Base-by-base conservation (phyloP, 2,888 invertebrate genomes). In the Hedychridium roseum region DNA sequence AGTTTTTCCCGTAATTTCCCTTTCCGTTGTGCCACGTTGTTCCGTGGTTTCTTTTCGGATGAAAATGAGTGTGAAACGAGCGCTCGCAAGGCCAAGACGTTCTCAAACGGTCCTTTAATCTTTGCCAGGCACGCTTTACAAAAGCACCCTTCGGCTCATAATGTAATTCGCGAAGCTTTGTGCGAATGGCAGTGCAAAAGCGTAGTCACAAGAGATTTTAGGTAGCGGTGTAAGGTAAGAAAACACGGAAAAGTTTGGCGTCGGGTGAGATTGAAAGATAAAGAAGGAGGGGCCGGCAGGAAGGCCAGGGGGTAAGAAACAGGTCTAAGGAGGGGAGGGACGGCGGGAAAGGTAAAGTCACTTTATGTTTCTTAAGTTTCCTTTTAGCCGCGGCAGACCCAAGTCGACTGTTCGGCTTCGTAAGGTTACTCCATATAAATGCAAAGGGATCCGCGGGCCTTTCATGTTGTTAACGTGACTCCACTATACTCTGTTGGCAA, bases 301-400 rank as follows among this genome's bases (percentile, higher is more conserved):
- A 34, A 44, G 44, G 40, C 37, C 40, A 40, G 40, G 46, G 30
- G 23, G 52, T 50, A 37, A 41, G 50, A 57, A 49, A 39, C 44
- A 41, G 50, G 50, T 27, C 44, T 41, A 50, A 45, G 54, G 49
- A 52, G 57, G 57, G 35, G 59, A 52, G 48, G 52, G 50, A 57
- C 23, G 53, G 54, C 26, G 36, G 27, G 39, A 57, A 54, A 61
- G 57, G 55, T 57, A 56, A 66, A 68, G 69, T 68, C 64, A 69
- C 64, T 68, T 68, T 65, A 66, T 62, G 66, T 61, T 68, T 63
- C 60, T 63, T 60, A 68, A 66, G 65, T 66, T 67, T 64, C 65
- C 61, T 66, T 64, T 68, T 50, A 64, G 57, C 52, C 50, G 43
- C 45, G 51, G 65, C 49, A 63, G 57, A 54, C 56, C 60, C 50